These are phyloP conservation scores for Temnothorax curvispinosus DNA, from an alignment of 1,140 invertebrate genomes.

Conservation along the genomic window DNA sequence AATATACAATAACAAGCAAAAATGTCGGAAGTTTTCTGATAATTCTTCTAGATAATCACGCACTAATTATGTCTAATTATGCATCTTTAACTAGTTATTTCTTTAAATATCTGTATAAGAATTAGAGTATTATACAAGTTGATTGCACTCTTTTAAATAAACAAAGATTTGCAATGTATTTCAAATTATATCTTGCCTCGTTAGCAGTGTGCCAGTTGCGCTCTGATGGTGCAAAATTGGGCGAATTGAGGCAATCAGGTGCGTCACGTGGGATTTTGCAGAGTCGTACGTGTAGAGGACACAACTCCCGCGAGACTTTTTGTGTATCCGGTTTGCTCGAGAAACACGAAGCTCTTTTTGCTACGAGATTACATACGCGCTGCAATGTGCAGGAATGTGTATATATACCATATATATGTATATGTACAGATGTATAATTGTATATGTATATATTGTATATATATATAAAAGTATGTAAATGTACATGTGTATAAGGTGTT, in stretches of 20 bases:
- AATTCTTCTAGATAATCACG: background rate
- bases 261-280: constrained; percentile 53
- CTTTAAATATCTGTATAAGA: background rate
- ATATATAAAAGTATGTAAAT: background rate
- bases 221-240: constrained; percentile 58
- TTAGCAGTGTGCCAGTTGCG: constrained; percentile 50
- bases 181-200: constrained; percentile 44
- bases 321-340: constrained; percentile 48
- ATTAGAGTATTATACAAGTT: background rate
- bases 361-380: constrained; percentile 36
- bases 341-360: constrained; percentile 53
- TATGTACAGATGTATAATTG: background rate
- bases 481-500: background rate
- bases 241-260: constrained; percentile 52
- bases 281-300: constrained; percentile 53
- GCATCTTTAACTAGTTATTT: background rate
- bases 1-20: background rate
- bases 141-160: constrained; percentile 28
- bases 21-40: background rate
- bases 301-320: constrained; percentile 54
- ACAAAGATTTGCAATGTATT: constrained; percentile 34
- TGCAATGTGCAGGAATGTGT: constrained; percentile 1
- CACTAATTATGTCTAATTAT: background rate
- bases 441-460: background rate
- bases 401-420: background rate